These are phyloP conservation scores for Hypomecis punctinalis DNA, from an alignment of 2,888 invertebrate genomes.

Conservation along the genomic window DNA sequence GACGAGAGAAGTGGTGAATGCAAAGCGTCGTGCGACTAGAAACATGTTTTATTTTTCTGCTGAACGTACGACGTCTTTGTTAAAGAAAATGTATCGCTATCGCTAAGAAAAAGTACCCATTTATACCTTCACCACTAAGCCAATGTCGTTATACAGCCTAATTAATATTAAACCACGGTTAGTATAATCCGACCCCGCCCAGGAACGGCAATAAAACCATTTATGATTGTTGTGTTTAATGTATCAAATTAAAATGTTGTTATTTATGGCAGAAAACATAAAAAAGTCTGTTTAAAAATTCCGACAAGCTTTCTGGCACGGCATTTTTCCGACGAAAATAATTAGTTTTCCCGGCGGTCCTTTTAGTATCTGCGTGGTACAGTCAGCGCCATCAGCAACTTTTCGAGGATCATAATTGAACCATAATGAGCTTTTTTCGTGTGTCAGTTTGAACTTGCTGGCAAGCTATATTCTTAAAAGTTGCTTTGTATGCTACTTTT, in stretches of 20 bases:
- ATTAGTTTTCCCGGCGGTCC: constrained; percentile 50
- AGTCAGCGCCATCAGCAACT: constrained; percentile 29
- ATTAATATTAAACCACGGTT: constrained; percentile 34
- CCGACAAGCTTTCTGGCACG: constrained; percentile 42
- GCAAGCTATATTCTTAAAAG: too few species aligned
- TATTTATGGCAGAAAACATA: constrained; percentile 43
- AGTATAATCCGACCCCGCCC: constrained; percentile 33
- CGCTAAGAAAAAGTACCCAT: background rate
- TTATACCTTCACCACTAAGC: background rate
- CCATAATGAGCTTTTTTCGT: background rate
- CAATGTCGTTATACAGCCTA: constrained; percentile 12
- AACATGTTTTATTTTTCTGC: too few species aligned
- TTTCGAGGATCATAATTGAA: constrained; percentile 1
- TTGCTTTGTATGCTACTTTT: too few species aligned
- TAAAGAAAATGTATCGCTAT: too few species aligned
- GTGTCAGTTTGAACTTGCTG: too few species aligned
- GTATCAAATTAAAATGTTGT: constrained; percentile 44
- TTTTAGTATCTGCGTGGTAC: constrained; percentile 40
- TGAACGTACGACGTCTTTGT: too few species aligned
- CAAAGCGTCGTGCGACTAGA: background rate
- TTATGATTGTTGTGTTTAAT: constrained; percentile 40
- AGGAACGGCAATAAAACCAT: constrained; percentile 42
- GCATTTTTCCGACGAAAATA: constrained; percentile 50
- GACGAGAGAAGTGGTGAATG: too few species aligned
- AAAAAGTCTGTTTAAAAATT: constrained; percentile 50